These are phyloP conservation scores for Drosophila nigrodunni DNA, from an alignment of 1,140 invertebrate genomes.

Conservation along the genomic window DNA sequence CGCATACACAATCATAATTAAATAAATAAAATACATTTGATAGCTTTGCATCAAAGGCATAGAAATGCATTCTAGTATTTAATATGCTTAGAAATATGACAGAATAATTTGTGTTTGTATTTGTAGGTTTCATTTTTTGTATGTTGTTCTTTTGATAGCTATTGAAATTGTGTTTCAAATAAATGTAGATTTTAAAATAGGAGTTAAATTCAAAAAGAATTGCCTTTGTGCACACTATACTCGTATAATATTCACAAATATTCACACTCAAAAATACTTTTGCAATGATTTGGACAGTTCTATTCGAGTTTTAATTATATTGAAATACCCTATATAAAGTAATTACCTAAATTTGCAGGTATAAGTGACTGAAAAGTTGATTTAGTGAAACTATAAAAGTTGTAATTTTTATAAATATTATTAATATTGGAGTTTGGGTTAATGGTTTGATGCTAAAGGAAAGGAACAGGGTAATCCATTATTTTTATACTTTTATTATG, in stretches of 20 bases:
- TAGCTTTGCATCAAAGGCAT: neutral
- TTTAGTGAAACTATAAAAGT: too few relatives aligned
- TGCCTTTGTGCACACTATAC: neutral
- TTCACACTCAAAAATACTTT: slow-evolving; percentile 14
- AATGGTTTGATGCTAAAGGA: too few relatives aligned
- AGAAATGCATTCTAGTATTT: neutral
- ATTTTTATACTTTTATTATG: too few relatives aligned
- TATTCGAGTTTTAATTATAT: slow-evolving; percentile 24
- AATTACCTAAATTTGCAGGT: too few relatives aligned
- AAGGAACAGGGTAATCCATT: too few relatives aligned
- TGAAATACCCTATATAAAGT: neutral
- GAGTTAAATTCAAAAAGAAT: neutral
- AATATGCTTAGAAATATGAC: neutral
- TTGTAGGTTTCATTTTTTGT: too few relatives aligned
- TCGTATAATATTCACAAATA: slow-evolving; percentile 7
- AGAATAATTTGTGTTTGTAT: neutral
- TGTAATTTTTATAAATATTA: too few relatives aligned
- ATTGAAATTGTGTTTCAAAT: neutral
- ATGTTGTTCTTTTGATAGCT: neutral
- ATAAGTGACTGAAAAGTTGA: too few relatives aligned
- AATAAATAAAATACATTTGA: neutral
- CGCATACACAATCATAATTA: neutral
- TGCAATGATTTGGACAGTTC: neutral
- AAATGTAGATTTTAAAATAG: neutral
- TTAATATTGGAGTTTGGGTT: too few relatives aligned